Percentiles rank a stretch among this genome's conserved stretches.
Evolutionary conservation across 2,888 invertebrate genomes (phyloP).

Genomic region (Pachydiplax longipennis): DNA sequence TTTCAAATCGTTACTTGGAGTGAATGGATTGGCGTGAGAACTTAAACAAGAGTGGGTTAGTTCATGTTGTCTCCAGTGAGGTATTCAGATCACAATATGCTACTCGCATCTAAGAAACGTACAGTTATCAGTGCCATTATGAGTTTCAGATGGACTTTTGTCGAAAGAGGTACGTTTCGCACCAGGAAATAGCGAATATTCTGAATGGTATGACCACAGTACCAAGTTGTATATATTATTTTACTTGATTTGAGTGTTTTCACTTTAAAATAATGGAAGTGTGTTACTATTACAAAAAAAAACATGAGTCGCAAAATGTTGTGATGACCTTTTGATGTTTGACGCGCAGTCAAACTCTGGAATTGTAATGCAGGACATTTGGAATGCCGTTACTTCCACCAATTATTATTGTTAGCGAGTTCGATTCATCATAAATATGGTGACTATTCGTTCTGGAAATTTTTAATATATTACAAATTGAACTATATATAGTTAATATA

Average conservation of each 20-base stretch:
- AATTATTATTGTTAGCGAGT: neutral
- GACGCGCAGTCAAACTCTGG: neutral
- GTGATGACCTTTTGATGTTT: neutral
- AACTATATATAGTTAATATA: conserved; percentile 21
- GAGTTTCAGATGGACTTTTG: no score
- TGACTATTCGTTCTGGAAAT: conserved; percentile 11
- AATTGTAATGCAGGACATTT: neutral
- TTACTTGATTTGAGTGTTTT: conserved; percentile 5
- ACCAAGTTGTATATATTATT: neutral
- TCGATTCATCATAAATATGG: neutral
- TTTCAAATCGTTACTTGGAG: no score
- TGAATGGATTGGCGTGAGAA: no score
- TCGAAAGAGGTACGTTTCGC: no score
- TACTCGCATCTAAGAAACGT: no score
- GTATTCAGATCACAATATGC: no score
- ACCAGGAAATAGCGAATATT: no score
- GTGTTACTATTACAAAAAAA: neutral
- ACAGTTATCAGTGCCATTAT: no score
- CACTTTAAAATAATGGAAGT: neutral
- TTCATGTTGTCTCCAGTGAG: no score
- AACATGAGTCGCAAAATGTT: neutral
- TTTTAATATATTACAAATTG: conserved; percentile 39
- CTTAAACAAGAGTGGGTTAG: no score
- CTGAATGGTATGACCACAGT: no score
- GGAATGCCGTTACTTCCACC: neutral